phyloP scores from a whole-genome alignment of 2,113 vertebrate genomes.

The Etheostoma cragini region DNA sequence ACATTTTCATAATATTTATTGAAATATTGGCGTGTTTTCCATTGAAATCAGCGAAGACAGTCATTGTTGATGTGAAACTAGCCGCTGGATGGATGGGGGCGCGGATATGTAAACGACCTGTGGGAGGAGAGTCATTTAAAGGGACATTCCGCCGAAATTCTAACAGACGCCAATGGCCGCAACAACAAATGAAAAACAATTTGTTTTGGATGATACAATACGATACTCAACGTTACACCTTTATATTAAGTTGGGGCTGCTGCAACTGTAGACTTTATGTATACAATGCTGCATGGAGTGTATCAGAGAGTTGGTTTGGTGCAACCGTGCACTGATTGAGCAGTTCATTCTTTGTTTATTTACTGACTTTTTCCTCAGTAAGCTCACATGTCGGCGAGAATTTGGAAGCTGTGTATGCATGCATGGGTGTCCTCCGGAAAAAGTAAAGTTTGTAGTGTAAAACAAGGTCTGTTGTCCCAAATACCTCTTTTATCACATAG shows the following conservation, averaged over 20 bases:
- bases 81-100: constrained; percentile 53
- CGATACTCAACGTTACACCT: background rate
- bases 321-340: background rate
- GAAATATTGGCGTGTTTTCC: constrained; percentile 34
- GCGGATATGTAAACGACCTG: constrained; percentile 43
- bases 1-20: constrained; percentile 7
- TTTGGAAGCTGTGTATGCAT: background rate
- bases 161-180: background rate
- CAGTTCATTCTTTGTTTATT: background rate
- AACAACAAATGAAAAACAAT: background rate
- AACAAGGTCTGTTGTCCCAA: background rate
- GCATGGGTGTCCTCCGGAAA: background rate
- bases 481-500: background rate
- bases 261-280: background rate
- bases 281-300: background rate
- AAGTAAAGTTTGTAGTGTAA: background rate
- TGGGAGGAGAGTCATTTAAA: constrained; percentile 77
- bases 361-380: background rate
- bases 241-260: too few species aligned
- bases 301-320: background rate
- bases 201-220: background rate
- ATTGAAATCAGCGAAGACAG: constrained; percentile 38
- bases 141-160: constrained; percentile 35
- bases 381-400: too few species aligned
- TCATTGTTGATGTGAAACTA: constrained; percentile 81